Base-by-base conservation (phyloP, 1,140 invertebrate genomes). In the Orius insidiosus region DNA sequence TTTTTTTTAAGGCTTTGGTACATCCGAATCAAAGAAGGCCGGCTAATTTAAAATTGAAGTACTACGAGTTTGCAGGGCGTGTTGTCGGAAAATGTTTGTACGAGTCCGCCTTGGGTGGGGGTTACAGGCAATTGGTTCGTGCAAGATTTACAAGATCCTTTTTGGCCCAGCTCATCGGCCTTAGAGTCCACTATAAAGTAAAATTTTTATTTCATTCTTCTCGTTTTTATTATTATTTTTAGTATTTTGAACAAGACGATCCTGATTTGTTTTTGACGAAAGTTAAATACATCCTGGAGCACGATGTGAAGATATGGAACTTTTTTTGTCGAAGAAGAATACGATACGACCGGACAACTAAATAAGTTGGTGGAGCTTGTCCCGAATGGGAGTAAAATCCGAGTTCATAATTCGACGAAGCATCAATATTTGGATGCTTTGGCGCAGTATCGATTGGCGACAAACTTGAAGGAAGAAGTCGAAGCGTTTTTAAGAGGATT, bases 191-290 rank as follows among this genome's bases (percentile, higher is more conserved):
- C 66, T 93, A 90, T 57, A 92, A 89, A 66, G 74, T 78, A 63
- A 53, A 33, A 41, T 38, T 10, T 24, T 24, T 4, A 24, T 36
- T 36, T 9, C 6, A 6, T 33, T 15, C 14, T 15, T 14, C 4
- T 35, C 13, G 13, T 7, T 6, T 47, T 47, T 1, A 10, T 47
- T 7, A 8, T 45, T 38, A 47, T 51, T 67, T 69, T 16, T 61
- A 85, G 78, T 90, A 94, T 65, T 95, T 95, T 65, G 87, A 93
- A 59, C 86, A 89, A 66, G 89, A 95, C 59, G 89, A 94, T 65
- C 89, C 89, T 0, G 88, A 93, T 61, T 65, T 94, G 16, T 94
- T 89, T 61, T 66, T 89, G 43, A 80, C 80, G 9, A 94, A 94
- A 68, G 78, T 95, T 10, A 88, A 87, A 59, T 93, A 88, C 61